Conservation (phyloP, 2,888 invertebrate species). For the Pediacus dermestoides region DNA sequence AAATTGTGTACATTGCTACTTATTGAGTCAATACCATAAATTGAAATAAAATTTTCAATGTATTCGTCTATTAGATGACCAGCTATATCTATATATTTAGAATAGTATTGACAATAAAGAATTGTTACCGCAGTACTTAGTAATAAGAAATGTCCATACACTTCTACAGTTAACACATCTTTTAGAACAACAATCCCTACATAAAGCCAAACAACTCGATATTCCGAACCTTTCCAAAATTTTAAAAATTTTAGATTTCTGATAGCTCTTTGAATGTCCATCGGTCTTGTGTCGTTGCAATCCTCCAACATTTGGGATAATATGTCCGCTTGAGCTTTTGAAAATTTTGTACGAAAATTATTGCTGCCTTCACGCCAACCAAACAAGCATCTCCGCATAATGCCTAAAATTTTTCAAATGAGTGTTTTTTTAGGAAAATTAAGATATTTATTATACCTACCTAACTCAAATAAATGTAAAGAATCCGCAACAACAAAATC, state of each 20-base stretch:
- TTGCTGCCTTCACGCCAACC: conserved; percentile 19
- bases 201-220: conserved; percentile 19
- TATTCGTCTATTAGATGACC: conserved; percentile 11
- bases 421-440: too few species aligned
- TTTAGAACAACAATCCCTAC: conserved; percentile 20
- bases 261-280: conserved; percentile 20
- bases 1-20: conserved; percentile 39
- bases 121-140: conserved; percentile 8
- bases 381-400: conserved; percentile 17
- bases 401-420: conserved; percentile 12
- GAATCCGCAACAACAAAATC: conserved; percentile 28
- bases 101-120: background rate
- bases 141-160: conserved; percentile 11
- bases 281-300: conserved; percentile 14
- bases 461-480: conserved; percentile 29
- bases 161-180: conserved; percentile 12
- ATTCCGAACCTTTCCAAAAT: conserved; percentile 21
- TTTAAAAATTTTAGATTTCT: conserved; percentile 19
- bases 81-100: conserved; percentile 6
- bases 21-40: conserved; percentile 35
- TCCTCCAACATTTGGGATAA: conserved; percentile 11
- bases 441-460: too few species aligned
- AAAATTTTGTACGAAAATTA: conserved; percentile 17
- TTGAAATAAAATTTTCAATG: conserved; percentile 8
- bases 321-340: conserved; percentile 5